phyloP scores from a whole-genome alignment of 1,140 invertebrate genomes.

The Acromyrmex charruanus region DNA sequence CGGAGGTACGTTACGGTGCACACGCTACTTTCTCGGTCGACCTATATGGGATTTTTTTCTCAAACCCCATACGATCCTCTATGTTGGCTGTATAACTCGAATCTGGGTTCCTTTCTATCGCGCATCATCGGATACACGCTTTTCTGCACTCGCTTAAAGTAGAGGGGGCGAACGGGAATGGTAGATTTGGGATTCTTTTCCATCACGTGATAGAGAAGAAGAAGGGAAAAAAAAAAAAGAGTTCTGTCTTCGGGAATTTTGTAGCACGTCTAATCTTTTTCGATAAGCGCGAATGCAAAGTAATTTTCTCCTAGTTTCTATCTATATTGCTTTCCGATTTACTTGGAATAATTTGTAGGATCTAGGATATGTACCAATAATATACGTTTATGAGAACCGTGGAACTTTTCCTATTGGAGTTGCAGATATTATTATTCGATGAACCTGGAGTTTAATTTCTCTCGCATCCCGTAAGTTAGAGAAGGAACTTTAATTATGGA shows the following conservation, averaged over 20 bases:
- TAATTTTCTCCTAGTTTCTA: background rate
- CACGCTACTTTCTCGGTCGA: constrained; percentile 80
- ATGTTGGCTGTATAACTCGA: constrained; percentile 60
- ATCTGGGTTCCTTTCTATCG: constrained; percentile 81
- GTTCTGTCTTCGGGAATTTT: background rate
- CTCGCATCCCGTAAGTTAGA: background rate
- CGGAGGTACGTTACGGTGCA: constrained; percentile 66
- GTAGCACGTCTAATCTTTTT: background rate
- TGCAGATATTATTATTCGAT: constrained; percentile 8
- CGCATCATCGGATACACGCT: constrained; percentile 58
- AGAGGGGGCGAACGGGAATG: background rate
- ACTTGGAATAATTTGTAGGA: constrained; percentile 20
- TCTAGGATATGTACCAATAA: background rate
- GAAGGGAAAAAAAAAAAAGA: background rate
- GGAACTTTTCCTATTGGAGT: background rate
- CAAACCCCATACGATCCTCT: constrained; percentile 62
- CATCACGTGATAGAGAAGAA: background rate
- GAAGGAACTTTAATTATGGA: background rate
- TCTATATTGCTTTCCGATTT: constrained; percentile 9
- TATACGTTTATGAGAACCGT: background rate
- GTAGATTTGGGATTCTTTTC: constrained; percentile 22
- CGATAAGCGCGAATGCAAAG: background rate
- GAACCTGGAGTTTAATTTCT: constrained; percentile 8
- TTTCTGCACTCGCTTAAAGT: constrained; percentile 28
- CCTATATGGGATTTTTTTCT: constrained; percentile 80